Evolutionary conservation across 2,113 vertebrate species (phyloP), one percentile per base, ranked within the genome.

Genomic region (Australoheros scitulus): DNA sequence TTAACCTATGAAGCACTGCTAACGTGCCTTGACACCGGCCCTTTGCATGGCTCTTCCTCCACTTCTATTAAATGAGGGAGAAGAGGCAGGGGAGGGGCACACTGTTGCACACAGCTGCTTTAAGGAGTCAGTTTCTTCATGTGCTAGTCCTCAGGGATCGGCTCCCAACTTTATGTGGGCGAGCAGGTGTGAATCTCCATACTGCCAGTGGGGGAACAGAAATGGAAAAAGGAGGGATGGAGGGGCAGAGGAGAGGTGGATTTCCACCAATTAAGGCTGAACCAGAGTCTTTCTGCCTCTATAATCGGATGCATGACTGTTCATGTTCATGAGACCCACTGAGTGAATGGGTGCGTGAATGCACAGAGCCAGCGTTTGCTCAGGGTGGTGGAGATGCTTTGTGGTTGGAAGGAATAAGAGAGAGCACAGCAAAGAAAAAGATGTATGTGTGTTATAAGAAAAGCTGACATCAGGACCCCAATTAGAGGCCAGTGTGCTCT

Each of bases 381-480:
- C 24, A 38, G n/a, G 13, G 43, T 70, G 43, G 76, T 77, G 22
- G 64, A 80, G 24, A 47, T 78, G 50, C 22, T 70, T 86, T 84
- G 90, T 84, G 82, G 83, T 91, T 84, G 36, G 79, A 64, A 36
- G 13, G 59, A 68, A 63, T 5, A 85, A 81, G 64, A 41, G 68
- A 70, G 32, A 50, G 68, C 20, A 75, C 43, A 29, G 7, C 76
- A 80, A 78, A 75, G 60, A 80, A 72, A 61, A 77, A 77, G 83
- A 90, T 75, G 63, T 74, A 84, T 81, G 78, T 79, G 88, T 94
- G 24, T 84, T 87, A 89, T 89, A 89, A 92, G 87, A 76, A 86
- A 88, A 87, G 76, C 90, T 82, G 92, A 92, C 91, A 93, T 90
- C 87, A 91, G 77, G 81, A 92, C 77, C 84, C 85, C 89, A 92